Evolutionary conservation across 2,797 vertebrate genomes (phyloP), one percentile per base, ranked within the genome.

Genomic region (Pseudomugil gertrudae): DNA sequence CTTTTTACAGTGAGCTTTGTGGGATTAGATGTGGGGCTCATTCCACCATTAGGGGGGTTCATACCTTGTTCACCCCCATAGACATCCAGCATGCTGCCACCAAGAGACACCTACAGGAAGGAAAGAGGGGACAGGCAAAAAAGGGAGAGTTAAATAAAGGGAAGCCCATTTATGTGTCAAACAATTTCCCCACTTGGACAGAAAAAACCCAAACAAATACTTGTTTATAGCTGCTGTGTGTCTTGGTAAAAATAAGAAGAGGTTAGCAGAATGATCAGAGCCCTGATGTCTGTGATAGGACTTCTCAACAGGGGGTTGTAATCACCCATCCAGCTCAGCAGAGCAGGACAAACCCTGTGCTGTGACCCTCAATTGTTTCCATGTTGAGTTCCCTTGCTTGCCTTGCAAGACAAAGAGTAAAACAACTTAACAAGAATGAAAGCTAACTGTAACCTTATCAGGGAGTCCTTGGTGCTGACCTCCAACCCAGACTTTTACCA

Each of bases 31-130:
- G 93, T 91, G 91, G 93, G 95, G 84, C 94, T 95, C 88, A 96
- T 92, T 92, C 95, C 93, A 93, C 92, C 93, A 83, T 94, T 95
- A 93, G 93, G 81, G 89, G 93, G 72, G 81, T 94, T 93, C 93
- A 95, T 95, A 93, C 94, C 94, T 92, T 93, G 95, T 84, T 98
- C 96, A 80, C 89, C 93, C 84, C 92, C 94, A 88, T 97, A 98
- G 68, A 96, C 76, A 84, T 98, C 96, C 95, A 99, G 93, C 96
- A 98, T 95, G 88, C 92, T 95, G 90, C 94, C 92, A 79, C 95
- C 96, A 78, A 98, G 91, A 78, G 89, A 91, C 74, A 87, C 83
- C 86, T 95, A 52, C 43, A 38, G 55, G 55, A 50, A 45, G 78
- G 40, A 78, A 45, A 80, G 32, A 29, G 30, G 40, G 45, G 26